Evolutionary conservation across 1,140 invertebrate species (phyloP).

Genomic region (Bombus superbus): DNA sequence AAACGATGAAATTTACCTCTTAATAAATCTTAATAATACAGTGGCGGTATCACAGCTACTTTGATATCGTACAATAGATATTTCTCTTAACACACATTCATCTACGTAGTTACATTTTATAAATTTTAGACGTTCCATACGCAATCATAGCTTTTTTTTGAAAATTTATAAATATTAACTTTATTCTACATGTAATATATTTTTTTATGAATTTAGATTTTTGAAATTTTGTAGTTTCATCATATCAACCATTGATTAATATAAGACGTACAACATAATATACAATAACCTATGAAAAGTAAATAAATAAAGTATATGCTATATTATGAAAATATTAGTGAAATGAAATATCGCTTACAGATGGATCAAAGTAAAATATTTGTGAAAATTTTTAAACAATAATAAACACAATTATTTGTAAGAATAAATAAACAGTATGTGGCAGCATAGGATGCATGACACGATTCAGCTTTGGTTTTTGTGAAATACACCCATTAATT

Average conservation of each 20-base stretch:
- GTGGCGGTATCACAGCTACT: constrained; percentile 67
- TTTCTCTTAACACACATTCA: constrained; percentile 34
- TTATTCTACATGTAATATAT: constrained; percentile 2
- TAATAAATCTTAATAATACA: constrained; percentile 44
- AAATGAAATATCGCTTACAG: constrained; percentile 30
- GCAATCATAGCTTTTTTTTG: constrained; percentile 10
- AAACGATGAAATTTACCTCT: constrained; percentile 16
- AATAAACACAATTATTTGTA: constrained; percentile 41
- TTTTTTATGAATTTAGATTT: constrained; percentile 13
- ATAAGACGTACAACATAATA: constrained; percentile 17
- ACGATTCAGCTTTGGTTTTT: constrained; percentile 68
- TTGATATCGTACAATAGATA: constrained; percentile 65
- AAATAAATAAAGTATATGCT: constrained; percentile 64
- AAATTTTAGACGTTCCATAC: constrained; percentile 23
- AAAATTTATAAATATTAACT: constrained; percentile 33
- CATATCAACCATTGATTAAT: background rate
- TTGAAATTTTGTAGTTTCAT: constrained; percentile 9
- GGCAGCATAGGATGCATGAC: constrained; percentile 57
- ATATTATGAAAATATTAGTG: constrained; percentile 48
- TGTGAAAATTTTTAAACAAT: constrained; percentile 40
- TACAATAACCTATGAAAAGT: constrained; percentile 40
- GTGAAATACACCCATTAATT: constrained; percentile 70
- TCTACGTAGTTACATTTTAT: constrained; percentile 40
- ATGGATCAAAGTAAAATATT: constrained; percentile 39
- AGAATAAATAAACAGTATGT: constrained; percentile 73